Evolutionary conservation across 2,113 vertebrate genomes (phyloP).

Genomic region (Mobula birostris): DNA sequence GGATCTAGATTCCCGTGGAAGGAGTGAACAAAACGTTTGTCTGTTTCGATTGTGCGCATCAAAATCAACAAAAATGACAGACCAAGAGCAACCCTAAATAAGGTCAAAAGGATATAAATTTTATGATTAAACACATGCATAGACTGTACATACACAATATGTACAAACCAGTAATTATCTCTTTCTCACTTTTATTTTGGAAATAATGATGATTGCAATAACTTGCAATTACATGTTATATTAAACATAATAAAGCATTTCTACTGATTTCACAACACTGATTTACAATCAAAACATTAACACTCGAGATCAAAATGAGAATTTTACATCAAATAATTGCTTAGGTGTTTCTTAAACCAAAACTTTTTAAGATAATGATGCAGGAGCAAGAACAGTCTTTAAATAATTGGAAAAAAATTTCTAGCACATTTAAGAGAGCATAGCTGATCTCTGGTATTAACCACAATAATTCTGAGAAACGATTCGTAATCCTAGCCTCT

Average conservation of each 20-base stretch:
- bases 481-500: not conserved
- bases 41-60: constrained; percentile 95
- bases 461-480: not conserved
- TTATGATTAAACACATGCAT: not conserved
- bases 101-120: constrained; percentile 36
- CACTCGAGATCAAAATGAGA: not conserved
- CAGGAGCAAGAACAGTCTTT: not conserved
- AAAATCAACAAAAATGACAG: constrained; percentile 96
- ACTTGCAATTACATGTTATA: not conserved
- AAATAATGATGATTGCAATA: not conserved
- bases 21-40: constrained; percentile 83
- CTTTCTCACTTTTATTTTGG: not conserved
- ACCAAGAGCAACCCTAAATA: constrained; percentile 93
- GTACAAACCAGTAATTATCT: not conserved
- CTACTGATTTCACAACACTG: not conserved
- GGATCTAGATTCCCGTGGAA: constrained; percentile 89
- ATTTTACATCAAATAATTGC: not conserved
- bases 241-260: not conserved
- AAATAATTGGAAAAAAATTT: not conserved
- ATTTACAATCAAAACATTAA: not conserved
- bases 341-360: not conserved
- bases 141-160: not conserved
- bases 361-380: not conserved
- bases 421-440: not conserved
- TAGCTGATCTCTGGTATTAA: not conserved